Evolutionary conservation across 64 coral and sea anemone genomes (phyloP), one percentile per base, ranked within the genome.

Genomic region (Montipora sp.): DNA sequence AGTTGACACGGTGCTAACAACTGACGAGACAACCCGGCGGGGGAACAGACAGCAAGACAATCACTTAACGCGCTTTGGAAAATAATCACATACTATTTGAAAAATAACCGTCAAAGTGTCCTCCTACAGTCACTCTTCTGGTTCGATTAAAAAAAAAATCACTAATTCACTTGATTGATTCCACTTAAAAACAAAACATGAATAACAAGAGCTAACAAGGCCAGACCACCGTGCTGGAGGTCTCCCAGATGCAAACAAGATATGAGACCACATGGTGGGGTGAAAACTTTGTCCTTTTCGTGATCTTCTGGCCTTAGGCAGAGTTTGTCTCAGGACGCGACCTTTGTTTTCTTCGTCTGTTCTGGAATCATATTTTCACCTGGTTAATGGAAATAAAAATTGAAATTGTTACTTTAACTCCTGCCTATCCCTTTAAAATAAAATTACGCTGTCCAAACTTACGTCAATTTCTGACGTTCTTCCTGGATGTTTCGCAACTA

Each of bases 331-430:
- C 73, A 75, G 73, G 73, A 14, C 12, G 73, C 36, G 0, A 45
- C 73, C 47, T 75, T 14, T 12, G 73, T 75, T 75, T 75, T 14
- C 73, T 75, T 75, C 5, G 73, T 75, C 24, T 75, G 73, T 75
- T 75, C 73, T 75, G 73, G 73, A 75, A 75, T 23, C 73, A 75
- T 13, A 75, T 13, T 75, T 75, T 75, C 73, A 75, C 73, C 73
- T 75, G 73, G 51, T 75, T 75, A 75, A 75, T 75, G 73, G 12
- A 75, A 14, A 75, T 75, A 46, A 75, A 8, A 75, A 55, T 75
- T 75, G 73, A 46, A 75, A 75, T 47, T 12, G 73, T 75, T 75
- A 75, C 19, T 22, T 73, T 21, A 55, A 75, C 73, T 12, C 45
- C 10, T 0, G 3, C 12, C 73, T 14, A 75, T 12, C 73, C 12